These are phyloP conservation scores for Phalacrocorax pelagicus DNA, from an alignment of 2,113 vertebrate genomes.

Conservation along the genomic window DNA sequence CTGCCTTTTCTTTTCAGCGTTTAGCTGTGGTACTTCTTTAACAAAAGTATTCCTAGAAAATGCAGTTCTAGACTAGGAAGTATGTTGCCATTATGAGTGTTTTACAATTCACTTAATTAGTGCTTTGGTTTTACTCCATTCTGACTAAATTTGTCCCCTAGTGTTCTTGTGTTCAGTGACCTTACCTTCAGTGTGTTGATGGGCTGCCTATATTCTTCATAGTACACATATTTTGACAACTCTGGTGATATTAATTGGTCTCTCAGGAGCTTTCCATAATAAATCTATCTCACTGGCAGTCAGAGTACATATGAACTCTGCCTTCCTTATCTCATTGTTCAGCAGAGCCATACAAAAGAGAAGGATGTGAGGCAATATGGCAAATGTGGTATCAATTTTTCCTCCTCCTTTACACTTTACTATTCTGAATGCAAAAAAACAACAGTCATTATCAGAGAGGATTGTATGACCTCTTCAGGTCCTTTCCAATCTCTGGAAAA, in stretches of 20 bases:
- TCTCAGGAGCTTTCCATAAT: conserved; percentile 49
- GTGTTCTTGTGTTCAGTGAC: conserved; percentile 35
- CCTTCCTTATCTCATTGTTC: conserved; percentile 25
- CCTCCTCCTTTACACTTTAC: background rate
- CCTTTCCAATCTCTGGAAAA: background rate
- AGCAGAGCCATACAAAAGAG: background rate
- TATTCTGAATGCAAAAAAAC: background rate
- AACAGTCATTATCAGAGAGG: background rate
- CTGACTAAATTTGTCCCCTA: background rate
- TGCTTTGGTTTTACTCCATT: background rate
- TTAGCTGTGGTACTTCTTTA: background rate
- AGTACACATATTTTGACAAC: conserved; percentile 58
- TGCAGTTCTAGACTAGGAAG: background rate
- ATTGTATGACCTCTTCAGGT: background rate
- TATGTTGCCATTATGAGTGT: background rate
- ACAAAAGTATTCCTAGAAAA: background rate
- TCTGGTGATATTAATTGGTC: conserved; percentile 58
- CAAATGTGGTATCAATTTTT: background rate
- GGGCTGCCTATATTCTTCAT: conserved; percentile 38
- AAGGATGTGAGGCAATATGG: background rate
- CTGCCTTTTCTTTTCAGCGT: background rate
- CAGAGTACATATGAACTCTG: background rate
- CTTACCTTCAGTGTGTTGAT: conserved; percentile 10
- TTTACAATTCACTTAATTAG: background rate
- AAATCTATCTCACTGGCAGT: conserved; percentile 34